Evolutionary conservation across 2,113 vertebrate species (phyloP).

Genomic region (Poecile atricapillus): DNA sequence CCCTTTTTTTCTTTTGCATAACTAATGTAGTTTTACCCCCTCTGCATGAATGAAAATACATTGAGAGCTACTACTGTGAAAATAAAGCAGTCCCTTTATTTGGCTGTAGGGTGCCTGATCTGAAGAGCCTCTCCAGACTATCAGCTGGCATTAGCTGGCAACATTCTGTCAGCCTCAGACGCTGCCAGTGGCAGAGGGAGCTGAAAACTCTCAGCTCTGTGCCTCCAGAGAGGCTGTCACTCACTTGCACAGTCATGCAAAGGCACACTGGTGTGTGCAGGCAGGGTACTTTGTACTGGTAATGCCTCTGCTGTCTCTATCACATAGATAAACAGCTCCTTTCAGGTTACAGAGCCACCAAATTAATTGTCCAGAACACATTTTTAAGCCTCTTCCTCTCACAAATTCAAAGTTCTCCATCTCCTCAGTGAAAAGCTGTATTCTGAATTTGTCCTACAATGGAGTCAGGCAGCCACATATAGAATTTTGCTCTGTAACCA

Average conservation of each 20-base stretch:
- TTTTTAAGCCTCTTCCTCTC: neutral
- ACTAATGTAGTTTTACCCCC: neutral
- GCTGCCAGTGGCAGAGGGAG: neutral
- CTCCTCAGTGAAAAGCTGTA: neutral
- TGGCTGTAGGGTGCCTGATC: neutral
- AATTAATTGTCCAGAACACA: neutral
- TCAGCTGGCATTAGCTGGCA: neutral
- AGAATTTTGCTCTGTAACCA: neutral
- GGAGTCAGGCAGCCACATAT: neutral
- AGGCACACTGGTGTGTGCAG: neutral
- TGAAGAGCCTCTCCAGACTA: neutral
- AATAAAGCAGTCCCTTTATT: neutral
- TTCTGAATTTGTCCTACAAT: neutral
- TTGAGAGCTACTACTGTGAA: neutral
- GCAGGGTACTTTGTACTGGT: neutral
- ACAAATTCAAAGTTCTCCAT: neutral
- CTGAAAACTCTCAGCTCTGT: neutral
- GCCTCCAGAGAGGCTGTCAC: neutral
- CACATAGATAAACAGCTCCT: neutral
- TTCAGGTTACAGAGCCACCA: neutral
- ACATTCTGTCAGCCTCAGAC: neutral
- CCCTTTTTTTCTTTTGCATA: neutral
- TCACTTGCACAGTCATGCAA: neutral
- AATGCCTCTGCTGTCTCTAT: neutral
- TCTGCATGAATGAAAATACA: neutral